These are phyloP conservation scores for Spodoptera littoralis DNA, from an alignment of 2,888 invertebrate genomes.

Conservation along the genomic window DNA sequence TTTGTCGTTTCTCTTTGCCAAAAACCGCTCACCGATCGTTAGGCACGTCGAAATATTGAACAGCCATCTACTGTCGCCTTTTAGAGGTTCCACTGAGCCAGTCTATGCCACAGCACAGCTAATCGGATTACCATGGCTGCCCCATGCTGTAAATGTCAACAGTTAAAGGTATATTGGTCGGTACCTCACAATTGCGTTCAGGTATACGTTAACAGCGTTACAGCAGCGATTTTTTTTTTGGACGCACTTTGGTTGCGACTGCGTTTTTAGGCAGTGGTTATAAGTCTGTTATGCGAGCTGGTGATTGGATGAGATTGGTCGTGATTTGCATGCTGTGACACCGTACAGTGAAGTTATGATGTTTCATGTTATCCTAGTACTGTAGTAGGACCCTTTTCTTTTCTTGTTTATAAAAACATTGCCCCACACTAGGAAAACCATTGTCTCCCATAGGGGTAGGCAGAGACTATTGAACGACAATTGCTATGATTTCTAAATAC, in stretches of 20 bases:
- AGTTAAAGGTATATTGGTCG: constrained; percentile 50
- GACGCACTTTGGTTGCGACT: not conserved
- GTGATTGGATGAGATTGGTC: not conserved
- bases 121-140: constrained; percentile 75
- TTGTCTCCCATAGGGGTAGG: too few species aligned
- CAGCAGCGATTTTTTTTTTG: constrained; percentile 28
- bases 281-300: constrained; percentile 20
- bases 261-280: constrained; percentile 10
- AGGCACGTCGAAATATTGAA: constrained; percentile 57
- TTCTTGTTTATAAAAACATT: too few species aligned
- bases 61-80: constrained; percentile 42
- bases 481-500: too few species aligned
- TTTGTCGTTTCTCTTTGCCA: constrained; percentile 43
- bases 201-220: constrained; percentile 14
- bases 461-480: too few species aligned
- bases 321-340: too few species aligned
- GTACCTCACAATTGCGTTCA: constrained; percentile 37
- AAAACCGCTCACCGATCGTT: constrained; percentile 55
- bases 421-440: too few species aligned
- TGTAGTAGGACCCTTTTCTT: too few species aligned
- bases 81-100: constrained; percentile 45
- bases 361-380: too few species aligned
- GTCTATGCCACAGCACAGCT: constrained; percentile 55
- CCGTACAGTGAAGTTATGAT: too few species aligned
- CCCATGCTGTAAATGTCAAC: constrained; percentile 70